Base-by-base conservation (phyloP, 2,888 invertebrate species). In the Pegoplata infirma region DNA sequence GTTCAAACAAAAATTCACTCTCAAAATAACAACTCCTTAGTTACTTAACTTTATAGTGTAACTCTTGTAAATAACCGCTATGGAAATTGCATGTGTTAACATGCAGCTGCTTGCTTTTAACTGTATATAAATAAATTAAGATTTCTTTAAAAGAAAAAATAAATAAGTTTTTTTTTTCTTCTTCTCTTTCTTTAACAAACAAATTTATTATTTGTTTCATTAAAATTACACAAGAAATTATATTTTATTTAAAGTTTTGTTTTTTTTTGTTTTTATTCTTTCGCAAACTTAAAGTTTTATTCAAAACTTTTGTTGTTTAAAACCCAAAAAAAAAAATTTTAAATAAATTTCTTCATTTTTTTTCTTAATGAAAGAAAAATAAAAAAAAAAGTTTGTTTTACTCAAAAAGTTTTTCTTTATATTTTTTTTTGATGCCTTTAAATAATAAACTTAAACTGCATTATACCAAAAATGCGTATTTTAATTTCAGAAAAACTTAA, bases 61-160 rank as follows among this genome's bases (percentile, higher is more conserved):
- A 53, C 59, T n/a, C 58, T 53, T 67, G 66, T 59, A 74, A 67
- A 67, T 53, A 74, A 67, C 58, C 74, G 32, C 66, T 28, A 51
- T 59, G 59, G 6, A 63, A 68, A 51, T 40, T 68, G 40, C 64
- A 68, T 77, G 73, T 74, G 68, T 59, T 71, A 55, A 72, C 53
- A 56, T 72, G 67, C 72, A 76, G 76, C 63, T 64, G 77, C n/a
- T 56, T 23, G 19, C n/a, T 47, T 55, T 28, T 49, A 36, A 25
- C 36, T 17, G 19, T 16, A 46, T 16, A 28, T 59, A 78, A 78
- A 78, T 78, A 69, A 73, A 78, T 73, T 59, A 74, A 66, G 44
- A 67, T 74, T 74, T 66, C 21, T 44, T 66, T 58, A 21, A 72
- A 64, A 25, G 47, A 49, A 14, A 36, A 25, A 10, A 25, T 40